These are phyloP conservation scores for Lapara coniferarum DNA, from an alignment of 2,888 invertebrate genomes.

Conservation along the genomic window DNA sequence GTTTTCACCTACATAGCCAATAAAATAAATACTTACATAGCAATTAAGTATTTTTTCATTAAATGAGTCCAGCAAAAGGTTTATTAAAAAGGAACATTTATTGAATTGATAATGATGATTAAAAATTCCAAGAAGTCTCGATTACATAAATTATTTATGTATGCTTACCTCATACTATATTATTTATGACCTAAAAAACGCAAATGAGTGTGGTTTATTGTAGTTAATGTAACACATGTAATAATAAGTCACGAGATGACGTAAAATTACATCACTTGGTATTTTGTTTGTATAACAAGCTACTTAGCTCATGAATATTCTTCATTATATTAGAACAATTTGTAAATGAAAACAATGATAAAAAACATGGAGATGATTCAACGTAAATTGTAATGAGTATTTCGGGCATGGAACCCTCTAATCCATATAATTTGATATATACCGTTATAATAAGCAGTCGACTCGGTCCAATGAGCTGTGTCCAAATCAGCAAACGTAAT, in stretches of 20 bases:
- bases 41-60: too few relatives aligned
- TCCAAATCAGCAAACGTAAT: conserved; percentile 14
- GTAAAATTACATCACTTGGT: conserved; percentile 13
- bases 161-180: not conserved
- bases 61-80: too few relatives aligned
- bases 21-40: too few relatives aligned
- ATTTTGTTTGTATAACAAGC: conserved; percentile 16
- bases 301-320: too few relatives aligned
- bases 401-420: not conserved
- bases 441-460: conserved; percentile 36
- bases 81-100: too few relatives aligned
- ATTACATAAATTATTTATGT: not conserved
- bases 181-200: not conserved
- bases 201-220: not conserved
- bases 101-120: too few relatives aligned
- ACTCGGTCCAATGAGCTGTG: conserved; percentile 34
- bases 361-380: not conserved
- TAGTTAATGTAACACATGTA: not conserved
- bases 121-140: not conserved
- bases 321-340: not conserved
- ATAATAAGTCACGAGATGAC: conserved; percentile 2
- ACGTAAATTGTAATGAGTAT: not conserved
- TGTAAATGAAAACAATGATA: not conserved
- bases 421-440: conserved; percentile 28
- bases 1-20: too few relatives aligned